These are phyloP conservation scores for Antedon mediterranea DNA, from an alignment of 53 echinoderm and acorn worm genomes.

Conservation along the genomic window DNA sequence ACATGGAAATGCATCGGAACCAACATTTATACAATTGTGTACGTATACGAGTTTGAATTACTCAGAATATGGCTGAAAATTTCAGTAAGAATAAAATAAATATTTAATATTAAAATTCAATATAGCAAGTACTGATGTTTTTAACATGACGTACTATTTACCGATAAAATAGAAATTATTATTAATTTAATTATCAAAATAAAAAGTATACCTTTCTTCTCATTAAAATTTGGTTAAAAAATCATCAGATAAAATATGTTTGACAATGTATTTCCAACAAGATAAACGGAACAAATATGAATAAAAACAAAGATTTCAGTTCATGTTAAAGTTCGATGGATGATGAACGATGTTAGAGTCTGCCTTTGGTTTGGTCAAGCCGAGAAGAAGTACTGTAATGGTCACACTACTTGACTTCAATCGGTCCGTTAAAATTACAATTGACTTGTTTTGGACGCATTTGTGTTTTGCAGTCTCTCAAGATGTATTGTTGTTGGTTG, in stretches of 20 bases:
- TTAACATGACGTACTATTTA: neutral
- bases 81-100: neutral
- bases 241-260: neutral
- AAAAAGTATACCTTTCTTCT: neutral
- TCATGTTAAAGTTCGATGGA: neutral
- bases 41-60: neutral
- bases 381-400: neutral
- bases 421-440: neutral
- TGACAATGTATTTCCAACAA: neutral
- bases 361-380: neutral
- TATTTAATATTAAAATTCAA: neutral
- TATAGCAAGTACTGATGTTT: neutral
- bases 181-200: neutral
- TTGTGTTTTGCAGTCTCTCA: neutral
- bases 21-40: neutral
- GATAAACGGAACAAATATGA: neutral
- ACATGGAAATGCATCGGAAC: neutral
- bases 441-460: neutral
- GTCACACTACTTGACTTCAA: neutral
- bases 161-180: neutral
- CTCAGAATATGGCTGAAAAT: neutral
- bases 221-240: constrained; percentile 1
- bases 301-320: neutral
- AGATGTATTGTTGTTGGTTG: neutral
- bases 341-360: neutral